phyloP scores from a whole-genome alignment of 53 echinoderm and acorn worm species.

The Glandiceps talaboti region DNA sequence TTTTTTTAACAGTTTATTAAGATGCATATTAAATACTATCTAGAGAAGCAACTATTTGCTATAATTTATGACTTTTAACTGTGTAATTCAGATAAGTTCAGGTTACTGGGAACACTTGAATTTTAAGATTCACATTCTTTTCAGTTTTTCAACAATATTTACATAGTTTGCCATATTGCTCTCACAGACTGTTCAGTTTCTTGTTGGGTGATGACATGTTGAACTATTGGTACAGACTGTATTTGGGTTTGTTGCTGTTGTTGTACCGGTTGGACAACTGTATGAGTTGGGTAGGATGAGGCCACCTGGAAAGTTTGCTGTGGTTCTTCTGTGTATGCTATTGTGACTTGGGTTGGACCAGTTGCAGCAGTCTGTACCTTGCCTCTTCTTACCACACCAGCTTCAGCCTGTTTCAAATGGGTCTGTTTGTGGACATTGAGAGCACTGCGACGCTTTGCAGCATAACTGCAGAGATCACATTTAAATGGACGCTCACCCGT shows the following conservation, averaged over 20 bases:
- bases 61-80: too few species aligned
- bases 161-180: slow-evolving; percentile 21
- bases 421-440: slow-evolving; percentile 81
- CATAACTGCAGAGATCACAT: slow-evolving; percentile 60
- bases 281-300: neutral
- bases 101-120: too few species aligned
- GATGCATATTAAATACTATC: too few species aligned
- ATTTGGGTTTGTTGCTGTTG: neutral
- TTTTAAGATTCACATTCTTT: too few species aligned
- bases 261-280: neutral
- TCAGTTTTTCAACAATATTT: too few species aligned
- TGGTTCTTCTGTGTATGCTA: neutral
- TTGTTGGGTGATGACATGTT: slow-evolving; percentile 7
- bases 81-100: too few species aligned
- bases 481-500: slow-evolving; percentile 81
- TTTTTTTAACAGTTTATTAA: too few species aligned
- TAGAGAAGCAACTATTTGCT: too few species aligned
- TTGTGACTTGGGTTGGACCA: neutral
- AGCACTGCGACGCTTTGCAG: slow-evolving; percentile 76
- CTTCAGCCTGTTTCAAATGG: slow-evolving; percentile 19
- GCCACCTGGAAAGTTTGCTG: neutral
- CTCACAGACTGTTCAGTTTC: slow-evolving; percentile 21
- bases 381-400: neutral
- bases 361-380: neutral
- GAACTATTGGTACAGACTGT: neutral